phyloP scores from a whole-genome alignment of 1,140 invertebrate species.

The Limonius californicus region DNA sequence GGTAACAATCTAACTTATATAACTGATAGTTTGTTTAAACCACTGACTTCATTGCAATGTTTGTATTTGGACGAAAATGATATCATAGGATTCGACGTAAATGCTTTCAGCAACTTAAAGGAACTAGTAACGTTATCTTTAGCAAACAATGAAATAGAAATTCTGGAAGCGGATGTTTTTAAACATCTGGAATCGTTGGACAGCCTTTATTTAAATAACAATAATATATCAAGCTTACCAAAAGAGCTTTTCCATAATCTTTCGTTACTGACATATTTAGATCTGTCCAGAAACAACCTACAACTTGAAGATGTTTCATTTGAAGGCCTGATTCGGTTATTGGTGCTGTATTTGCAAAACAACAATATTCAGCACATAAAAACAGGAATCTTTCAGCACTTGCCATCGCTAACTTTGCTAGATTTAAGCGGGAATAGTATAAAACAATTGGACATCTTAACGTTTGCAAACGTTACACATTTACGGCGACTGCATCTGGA shows the following conservation, averaged over 20 bases:
- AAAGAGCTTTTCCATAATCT: not conserved
- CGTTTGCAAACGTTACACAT: not conserved
- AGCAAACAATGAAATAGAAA: not conserved
- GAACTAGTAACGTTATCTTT: not conserved
- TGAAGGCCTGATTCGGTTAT: not conserved
- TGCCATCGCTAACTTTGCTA: not conserved
- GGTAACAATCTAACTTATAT: not conserved
- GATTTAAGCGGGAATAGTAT: not conserved
- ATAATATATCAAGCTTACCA: not conserved
- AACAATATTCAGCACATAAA: not conserved
- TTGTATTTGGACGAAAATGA: conserved; percentile 2
- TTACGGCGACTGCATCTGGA: not conserved
- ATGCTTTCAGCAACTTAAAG: not conserved
- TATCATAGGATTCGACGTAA: not conserved
- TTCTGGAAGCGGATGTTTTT: not conserved
- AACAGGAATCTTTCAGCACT: not conserved
- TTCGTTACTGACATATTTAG: not conserved
- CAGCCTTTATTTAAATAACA: not conserved
- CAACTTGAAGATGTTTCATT: not conserved
- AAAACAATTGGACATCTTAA: not conserved
- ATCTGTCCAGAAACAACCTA: not conserved
- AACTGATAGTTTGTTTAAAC: not conserved
- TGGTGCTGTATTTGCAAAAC: not conserved
- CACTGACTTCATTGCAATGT: not conserved
- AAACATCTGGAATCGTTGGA: not conserved